Conservation (phyloP, 35 echinoderm and acorn worm genomes). For the Holothuria glaberrima region DNA sequence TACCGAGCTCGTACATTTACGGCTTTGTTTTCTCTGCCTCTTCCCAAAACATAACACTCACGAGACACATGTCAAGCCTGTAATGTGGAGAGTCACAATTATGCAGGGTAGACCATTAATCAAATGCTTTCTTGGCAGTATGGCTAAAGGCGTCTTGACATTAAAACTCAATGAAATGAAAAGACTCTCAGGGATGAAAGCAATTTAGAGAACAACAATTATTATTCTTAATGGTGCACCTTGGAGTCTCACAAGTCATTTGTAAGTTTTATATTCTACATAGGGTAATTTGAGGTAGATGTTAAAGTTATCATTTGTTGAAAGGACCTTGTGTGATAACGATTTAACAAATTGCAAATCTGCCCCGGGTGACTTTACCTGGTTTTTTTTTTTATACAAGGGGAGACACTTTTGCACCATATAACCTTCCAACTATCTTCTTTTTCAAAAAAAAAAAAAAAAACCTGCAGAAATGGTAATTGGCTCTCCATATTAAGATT, state of each 20-base stretch:
- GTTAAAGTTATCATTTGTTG: slow-evolving; percentile 19
- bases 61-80: slow-evolving; percentile 13
- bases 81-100: slow-evolving; percentile 43
- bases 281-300: neutral
- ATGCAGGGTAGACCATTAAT: slow-evolving; percentile 21
- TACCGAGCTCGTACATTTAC: neutral
- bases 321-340: slow-evolving; percentile 9
- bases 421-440: no score
- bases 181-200: neutral
- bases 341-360: slow-evolving; percentile 49
- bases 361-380: slow-evolving; percentile 39
- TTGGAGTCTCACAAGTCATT: slow-evolving; percentile 16
- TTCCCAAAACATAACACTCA: neutral
- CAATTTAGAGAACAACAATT: slow-evolving; percentile 36
- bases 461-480: no score
- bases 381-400: slow-evolving; percentile 1
- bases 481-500: neutral
- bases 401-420: neutral
- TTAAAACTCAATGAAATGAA: neutral
- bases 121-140: slow-evolving; percentile 32
- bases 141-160: slow-evolving; percentile 31
- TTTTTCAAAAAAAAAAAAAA: no score
- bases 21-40: slow-evolving; percentile 13
- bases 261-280: slow-evolving; percentile 5
- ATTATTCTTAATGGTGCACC: slow-evolving; percentile 51